Evolutionary conservation across 2,797 vertebrate genomes (phyloP).

Genomic region (Muscicapa comitata): DNA sequence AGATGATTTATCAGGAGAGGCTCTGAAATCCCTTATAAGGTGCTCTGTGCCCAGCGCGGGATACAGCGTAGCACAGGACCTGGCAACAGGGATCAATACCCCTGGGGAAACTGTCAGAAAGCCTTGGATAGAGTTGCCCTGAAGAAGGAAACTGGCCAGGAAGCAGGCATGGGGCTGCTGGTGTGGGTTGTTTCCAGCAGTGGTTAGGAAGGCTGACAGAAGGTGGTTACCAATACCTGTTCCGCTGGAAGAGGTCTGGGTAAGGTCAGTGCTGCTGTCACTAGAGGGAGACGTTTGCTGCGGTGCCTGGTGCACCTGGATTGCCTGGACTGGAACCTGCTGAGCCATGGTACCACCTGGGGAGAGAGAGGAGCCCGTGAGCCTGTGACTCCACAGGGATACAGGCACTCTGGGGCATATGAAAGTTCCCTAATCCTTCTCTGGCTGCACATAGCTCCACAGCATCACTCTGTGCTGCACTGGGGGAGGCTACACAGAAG

Average conservation of each 20-base stretch:
- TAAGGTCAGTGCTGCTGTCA: slow-evolving; percentile 90
- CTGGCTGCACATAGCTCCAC: neutral
- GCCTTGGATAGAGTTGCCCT: neutral
- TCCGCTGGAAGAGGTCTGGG: slow-evolving; percentile 90
- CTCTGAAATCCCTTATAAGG: neutral
- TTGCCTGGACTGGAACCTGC: slow-evolving; percentile 91
- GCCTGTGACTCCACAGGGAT: neutral
- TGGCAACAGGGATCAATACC: neutral
- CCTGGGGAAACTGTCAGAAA: neutral
- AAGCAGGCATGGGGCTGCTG: accelerated
- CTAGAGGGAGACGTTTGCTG: slow-evolving; percentile 84
- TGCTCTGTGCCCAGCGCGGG: accelerated
- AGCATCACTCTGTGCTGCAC: neutral
- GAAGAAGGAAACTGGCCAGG: neutral
- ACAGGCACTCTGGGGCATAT: neutral
- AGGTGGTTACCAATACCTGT: slow-evolving; percentile 79
- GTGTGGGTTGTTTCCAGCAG: neutral
- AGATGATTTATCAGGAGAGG: neutral
- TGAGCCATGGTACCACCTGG: slow-evolving; percentile 89
- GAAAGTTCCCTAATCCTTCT: neutral
- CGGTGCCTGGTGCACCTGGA: slow-evolving; percentile 90
- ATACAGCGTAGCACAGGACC: accelerated
- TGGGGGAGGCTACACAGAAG: neutral
- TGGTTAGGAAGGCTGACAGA: neutral
- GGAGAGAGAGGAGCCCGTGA: slow-evolving; percentile 24